A percentile compares a stretch with the other conserved stretches of the same genome.
These are phyloP conservation scores for Drosophila pandora DNA, from an alignment of 1,140 invertebrate species.

Conservation along the genomic window DNA sequence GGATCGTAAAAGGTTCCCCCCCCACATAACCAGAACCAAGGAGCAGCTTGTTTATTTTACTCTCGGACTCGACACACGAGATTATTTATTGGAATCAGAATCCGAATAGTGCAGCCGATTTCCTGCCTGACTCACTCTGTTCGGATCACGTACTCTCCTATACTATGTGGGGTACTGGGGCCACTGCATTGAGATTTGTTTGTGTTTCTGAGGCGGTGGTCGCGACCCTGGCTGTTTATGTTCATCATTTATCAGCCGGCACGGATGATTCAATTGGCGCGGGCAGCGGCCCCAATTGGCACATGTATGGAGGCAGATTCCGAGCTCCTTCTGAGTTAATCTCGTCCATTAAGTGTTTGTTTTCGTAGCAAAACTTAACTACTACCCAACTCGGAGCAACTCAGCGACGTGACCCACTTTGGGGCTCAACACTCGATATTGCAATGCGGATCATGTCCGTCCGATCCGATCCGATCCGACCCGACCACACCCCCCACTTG, in stretches of 20 bases:
- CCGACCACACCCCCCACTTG: conserved; percentile 7
- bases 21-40: neutral
- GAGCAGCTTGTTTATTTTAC: too few relatives aligned
- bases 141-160: neutral
- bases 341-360: too few relatives aligned
- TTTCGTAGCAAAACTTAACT: too few relatives aligned
- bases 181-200: neutral
- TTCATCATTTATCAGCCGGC: conserved; percentile 14
- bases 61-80: too few relatives aligned
- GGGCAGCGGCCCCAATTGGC: too few relatives aligned
- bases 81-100: conserved; percentile 47
- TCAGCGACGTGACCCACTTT: conserved; percentile 20
- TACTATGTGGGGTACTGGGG: neutral
- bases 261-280: conserved; percentile 9
- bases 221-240: conserved; percentile 9
- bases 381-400: too few relatives aligned
- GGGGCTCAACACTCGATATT: neutral
- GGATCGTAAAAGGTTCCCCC: neutral
- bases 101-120: neutral
- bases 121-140: neutral
- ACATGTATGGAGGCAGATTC: too few relatives aligned
- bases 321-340: neutral
- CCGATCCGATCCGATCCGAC: neutral
- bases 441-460: conserved; percentile 14
- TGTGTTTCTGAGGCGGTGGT: neutral